Evolutionary conservation across 2,888 invertebrate genomes (phyloP).

Genomic region (Drosophila pegasa): DNA sequence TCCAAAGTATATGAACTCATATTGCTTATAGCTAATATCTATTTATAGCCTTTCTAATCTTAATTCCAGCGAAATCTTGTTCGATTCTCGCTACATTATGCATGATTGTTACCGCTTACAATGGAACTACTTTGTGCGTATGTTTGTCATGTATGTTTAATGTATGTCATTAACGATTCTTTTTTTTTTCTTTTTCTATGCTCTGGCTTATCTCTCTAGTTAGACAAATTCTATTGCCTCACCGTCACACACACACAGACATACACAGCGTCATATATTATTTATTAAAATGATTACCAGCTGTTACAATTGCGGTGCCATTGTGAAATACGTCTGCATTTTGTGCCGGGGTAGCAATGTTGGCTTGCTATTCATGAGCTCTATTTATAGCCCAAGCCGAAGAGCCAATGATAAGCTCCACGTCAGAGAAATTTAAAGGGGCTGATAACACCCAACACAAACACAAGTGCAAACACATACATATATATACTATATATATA

Average conservation of each 20-base stretch:
- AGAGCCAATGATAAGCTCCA: constrained; percentile 52
- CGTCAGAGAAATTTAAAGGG: constrained; percentile 31
- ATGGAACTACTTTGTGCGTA: neutral
- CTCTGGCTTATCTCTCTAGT: neutral
- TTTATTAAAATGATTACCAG: constrained; percentile 47
- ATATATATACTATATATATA: neutral
- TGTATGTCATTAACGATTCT: neutral
- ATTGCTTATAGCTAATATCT: neutral
- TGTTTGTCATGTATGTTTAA: neutral
- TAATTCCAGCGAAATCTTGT: neutral
- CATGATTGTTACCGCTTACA: neutral
- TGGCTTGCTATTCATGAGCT: constrained; percentile 38
- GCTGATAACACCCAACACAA: constrained; percentile 38
- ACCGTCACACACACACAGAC: neutral
- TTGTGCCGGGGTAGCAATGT: constrained; percentile 25
- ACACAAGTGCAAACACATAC: neutral
- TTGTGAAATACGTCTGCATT: constrained; percentile 32
- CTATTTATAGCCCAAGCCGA: constrained; percentile 41
- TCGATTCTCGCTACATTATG: too few relatives aligned
- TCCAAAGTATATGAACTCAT: neutral
- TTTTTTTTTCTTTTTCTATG: neutral
- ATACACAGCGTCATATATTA: neutral
- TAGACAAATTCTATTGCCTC: neutral
- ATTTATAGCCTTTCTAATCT: neutral
- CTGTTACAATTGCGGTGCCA: constrained; percentile 28